Conservation (phyloP, 1,140 invertebrate species). For the Pantala flavescens region DNA sequence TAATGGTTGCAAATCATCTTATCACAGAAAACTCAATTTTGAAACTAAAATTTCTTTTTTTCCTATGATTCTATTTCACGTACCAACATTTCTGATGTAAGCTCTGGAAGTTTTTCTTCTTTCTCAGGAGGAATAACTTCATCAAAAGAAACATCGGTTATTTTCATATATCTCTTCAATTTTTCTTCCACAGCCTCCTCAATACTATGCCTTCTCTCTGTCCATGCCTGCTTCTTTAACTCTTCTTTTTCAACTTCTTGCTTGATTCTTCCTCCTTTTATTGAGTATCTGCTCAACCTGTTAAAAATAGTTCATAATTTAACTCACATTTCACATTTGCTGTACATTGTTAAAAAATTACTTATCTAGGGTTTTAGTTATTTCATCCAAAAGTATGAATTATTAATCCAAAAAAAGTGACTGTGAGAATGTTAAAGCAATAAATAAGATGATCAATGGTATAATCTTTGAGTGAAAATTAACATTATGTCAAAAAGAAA, state of each 20-base stretch:
- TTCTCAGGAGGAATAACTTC: neutral
- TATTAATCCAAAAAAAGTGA: neutral
- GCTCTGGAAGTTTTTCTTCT: neutral
- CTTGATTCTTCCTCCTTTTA: neutral
- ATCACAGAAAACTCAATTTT: no score
- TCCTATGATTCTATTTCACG: neutral
- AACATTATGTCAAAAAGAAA: no score
- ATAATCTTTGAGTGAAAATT: no score
- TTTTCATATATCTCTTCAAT: neutral
- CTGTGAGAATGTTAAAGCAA: neutral
- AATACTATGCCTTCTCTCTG: neutral
- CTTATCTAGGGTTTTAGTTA: neutral
- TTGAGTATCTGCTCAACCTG: neutral
- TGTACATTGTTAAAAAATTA: neutral
- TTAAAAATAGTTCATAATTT: neutral
- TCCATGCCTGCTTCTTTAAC: neutral
- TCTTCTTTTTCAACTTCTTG: neutral
- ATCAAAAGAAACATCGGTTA: neutral
- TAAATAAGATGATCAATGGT: neutral
- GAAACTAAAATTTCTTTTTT: no score
- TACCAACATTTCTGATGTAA: neutral
- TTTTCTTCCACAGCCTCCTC: neutral
- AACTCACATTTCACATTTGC: neutral
- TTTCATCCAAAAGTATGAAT: neutral
- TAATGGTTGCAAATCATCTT: no score